A percentile compares a stretch with the other conserved stretches of the same genome.
phyloP scores from a whole-genome alignment of 2,888 invertebrate species.

The Eilema depressum region DNA sequence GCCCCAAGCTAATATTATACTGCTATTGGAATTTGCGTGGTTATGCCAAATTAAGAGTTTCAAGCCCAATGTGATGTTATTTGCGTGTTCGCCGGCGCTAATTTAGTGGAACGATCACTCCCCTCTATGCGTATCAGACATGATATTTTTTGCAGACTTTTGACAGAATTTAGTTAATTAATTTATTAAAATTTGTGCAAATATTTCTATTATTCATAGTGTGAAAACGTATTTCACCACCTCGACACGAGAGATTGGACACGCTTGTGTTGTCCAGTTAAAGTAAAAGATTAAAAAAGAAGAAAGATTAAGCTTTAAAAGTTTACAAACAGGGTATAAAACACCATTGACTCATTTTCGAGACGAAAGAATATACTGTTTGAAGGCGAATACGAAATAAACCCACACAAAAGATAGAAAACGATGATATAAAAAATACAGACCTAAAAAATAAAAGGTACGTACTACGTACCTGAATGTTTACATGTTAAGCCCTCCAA shows the following conservation, averaged over 20 bases:
- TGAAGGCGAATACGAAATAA: no score
- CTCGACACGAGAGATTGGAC: no score
- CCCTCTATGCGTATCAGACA: slow-evolving; percentile 23
- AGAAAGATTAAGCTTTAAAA: no score
- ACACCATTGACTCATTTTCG: not conserved
- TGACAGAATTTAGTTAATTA: slow-evolving; percentile 8
- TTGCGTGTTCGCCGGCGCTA: slow-evolving; percentile 41
- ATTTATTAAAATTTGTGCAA: no score
- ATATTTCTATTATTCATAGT: not conserved
- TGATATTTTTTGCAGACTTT: slow-evolving; percentile 26
- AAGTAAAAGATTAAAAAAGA: not conserved
- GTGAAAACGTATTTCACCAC: not conserved
- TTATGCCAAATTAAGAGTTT: slow-evolving; percentile 21
- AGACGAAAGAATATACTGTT: not conserved
- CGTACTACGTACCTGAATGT: no score
- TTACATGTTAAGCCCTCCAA: not conserved
- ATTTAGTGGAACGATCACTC: slow-evolving; percentile 33
- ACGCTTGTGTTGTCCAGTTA: no score
- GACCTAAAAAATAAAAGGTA: no score
- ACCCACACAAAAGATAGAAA: no score
- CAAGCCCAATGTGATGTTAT: slow-evolving; percentile 39
- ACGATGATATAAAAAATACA: no score
- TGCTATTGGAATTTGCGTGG: slow-evolving; percentile 30
- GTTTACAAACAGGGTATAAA: not conserved
- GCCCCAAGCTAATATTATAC: not conserved